Evolutionary conservation across 2,888 invertebrate species (phyloP), one percentile per base, ranked within the genome.

Genomic region (Minunthozetes semirufus): DNA sequence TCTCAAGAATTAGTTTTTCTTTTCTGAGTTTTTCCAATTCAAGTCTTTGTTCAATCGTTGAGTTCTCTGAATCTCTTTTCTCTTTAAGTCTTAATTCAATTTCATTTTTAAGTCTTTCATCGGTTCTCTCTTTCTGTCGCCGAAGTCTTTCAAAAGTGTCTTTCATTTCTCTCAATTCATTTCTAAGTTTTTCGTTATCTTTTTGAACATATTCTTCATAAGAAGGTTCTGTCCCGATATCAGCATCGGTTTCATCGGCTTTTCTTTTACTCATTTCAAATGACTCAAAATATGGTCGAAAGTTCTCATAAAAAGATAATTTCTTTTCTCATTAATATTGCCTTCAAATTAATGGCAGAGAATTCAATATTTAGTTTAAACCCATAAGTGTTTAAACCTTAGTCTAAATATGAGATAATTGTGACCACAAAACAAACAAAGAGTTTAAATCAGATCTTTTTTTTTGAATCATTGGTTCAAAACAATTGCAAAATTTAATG

Each of bases 201-300:
- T 61, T 61, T 29, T 61, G 61, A 4, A 61, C 61, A 15, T 61
- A 61, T 61, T 61, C 61, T n/a, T 61, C 61, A 29, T 61, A 61
- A 61, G 61, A 25, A 2, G 17, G 4, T 29, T 11, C 61, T 1
- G 17, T 22, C 4, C n/a, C 17, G 13, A 22, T 11, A 59, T 13
- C 19, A 3, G 5, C 59, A 22, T 59, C 59, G 19, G 17, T 13
- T 25, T 25, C 25, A 5, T 61, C 29, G 29, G 61, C 61, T 61
- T 61, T 61, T 15, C 61, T 22, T 56, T 56, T 56, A 22, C 3
- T 56, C 33, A 33, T 33, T 33, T 33, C 4, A 33, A 3, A 5
- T 8, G 33, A 33, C 8, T 33, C 33, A 3, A 33, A 33, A 33
- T 33, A 33, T 33, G 33, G 33, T 5, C 33, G 33, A 33, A 3